Percentiles rank a stretch among this genome's conserved stretches.
Conservation (phyloP, 2,113 vertebrate species). For the Morone chrysops region DNA sequence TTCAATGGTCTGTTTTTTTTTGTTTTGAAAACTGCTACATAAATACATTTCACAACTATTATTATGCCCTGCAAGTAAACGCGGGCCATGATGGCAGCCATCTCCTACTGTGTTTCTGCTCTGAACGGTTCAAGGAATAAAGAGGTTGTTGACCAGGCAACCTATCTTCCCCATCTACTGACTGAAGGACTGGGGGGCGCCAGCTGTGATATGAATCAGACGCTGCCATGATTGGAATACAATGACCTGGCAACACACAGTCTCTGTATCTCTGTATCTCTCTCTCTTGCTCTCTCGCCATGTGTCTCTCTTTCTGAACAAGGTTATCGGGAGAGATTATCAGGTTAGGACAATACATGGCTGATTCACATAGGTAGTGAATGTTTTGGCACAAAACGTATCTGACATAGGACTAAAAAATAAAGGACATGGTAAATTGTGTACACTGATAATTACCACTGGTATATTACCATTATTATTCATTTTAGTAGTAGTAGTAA, state of each 20-base stretch:
- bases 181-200: slow-evolving; percentile 14
- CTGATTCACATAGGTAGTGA: slow-evolving; percentile 28
- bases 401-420: not conserved
- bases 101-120: slow-evolving; percentile 23
- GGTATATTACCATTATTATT: not conserved
- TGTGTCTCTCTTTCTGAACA: slow-evolving; percentile 47
- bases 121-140: slow-evolving; percentile 31
- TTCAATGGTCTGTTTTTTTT: not conserved
- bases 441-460: not conserved
- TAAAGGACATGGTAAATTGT: not conserved
- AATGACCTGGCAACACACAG: slow-evolving; percentile 53
- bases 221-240: slow-evolving; percentile 65
- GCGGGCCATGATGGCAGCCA: not conserved
- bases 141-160: slow-evolving; percentile 61
- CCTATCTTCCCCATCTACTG: slow-evolving; percentile 54
- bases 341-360: slow-evolving; percentile 50
- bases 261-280: slow-evolving; percentile 23
- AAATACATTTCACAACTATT: not conserved
- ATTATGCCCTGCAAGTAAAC: not conserved
- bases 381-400: slow-evolving; percentile 2
- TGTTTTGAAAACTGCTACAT: not conserved
- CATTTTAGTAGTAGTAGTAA: not conserved
- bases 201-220: slow-evolving; percentile 73
- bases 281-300: not conserved
- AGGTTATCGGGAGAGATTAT: slow-evolving; percentile 75